These are phyloP conservation scores for Tragelaphus imberbis DNA, from an alignment of 2,113 vertebrate genomes.

Conservation along the genomic window DNA sequence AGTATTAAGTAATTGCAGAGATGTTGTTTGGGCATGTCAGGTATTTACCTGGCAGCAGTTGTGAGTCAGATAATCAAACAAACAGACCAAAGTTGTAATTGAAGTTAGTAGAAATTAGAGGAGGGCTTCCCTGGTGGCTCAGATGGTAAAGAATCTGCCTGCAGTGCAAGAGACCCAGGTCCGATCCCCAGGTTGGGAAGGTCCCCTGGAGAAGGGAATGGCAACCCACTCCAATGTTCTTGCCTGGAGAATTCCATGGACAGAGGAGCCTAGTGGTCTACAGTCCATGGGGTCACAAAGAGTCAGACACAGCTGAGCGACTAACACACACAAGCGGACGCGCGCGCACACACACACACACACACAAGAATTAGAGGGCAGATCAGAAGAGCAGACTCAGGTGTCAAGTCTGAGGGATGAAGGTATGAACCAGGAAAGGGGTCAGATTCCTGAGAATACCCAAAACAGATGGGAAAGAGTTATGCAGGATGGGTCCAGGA, in stretches of 20 bases:
- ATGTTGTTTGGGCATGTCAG: not conserved
- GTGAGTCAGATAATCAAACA: not conserved
- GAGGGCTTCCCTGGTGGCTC: not conserved
- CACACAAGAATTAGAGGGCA: not conserved
- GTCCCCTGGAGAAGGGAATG: not conserved
- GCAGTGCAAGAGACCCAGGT: not conserved
- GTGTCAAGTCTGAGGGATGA: not conserved
- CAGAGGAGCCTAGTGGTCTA: not conserved
- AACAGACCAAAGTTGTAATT: not conserved
- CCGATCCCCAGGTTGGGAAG: not conserved
- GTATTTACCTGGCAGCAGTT: not conserved
- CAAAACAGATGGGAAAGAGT: not conserved
- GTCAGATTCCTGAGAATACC: not conserved
- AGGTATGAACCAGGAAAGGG: not conserved
- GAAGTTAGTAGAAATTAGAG: not conserved
- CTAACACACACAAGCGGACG: accelerated
- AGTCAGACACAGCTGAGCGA: not conserved
- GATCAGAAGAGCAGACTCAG: not conserved
- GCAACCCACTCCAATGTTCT: not conserved
- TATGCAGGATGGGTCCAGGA: not conserved
- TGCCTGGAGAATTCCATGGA: not conserved
- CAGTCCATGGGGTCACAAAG: not conserved
- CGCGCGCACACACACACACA: accelerated
- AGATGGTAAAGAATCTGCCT: not conserved
- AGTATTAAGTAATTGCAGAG: not conserved